Evolutionary conservation across 2,888 invertebrate genomes (phyloP).

Genomic region (Philereme transversata): DNA sequence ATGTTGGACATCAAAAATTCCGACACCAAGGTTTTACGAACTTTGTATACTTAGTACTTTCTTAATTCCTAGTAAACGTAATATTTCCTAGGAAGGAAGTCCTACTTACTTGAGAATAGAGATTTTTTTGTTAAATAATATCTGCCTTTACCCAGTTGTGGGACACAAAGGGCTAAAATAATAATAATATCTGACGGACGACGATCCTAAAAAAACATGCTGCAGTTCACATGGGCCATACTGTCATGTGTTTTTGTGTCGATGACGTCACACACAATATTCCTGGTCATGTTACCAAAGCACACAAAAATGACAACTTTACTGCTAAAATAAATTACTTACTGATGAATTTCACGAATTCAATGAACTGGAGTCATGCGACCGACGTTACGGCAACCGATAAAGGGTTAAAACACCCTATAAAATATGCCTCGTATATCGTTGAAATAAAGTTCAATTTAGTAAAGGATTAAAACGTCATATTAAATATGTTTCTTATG

Average conservation of each 20-base stretch:
- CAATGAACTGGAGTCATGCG: slow-evolving; percentile 25
- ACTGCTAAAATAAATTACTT: slow-evolving; percentile 6
- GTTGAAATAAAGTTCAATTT: slow-evolving; percentile 12
- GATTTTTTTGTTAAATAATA: too few relatives aligned
- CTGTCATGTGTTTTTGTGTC: background rate
- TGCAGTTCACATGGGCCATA: too few relatives aligned
- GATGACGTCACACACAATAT: slow-evolving; percentile 1
- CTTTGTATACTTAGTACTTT: too few relatives aligned
- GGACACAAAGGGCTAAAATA: too few relatives aligned
- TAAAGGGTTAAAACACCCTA: slow-evolving; percentile 11
- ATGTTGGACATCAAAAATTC: too few relatives aligned
- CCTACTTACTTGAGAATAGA: too few relatives aligned
- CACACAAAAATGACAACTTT: background rate
- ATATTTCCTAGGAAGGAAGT: too few relatives aligned
- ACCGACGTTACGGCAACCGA: slow-evolving; percentile 22
- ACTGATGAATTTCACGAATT: slow-evolving; percentile 21
- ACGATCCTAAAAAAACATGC: too few relatives aligned
- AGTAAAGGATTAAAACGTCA: background rate
- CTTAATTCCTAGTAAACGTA: too few relatives aligned
- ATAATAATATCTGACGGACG: too few relatives aligned
- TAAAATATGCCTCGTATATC: background rate
- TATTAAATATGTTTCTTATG: background rate
- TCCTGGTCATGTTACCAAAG: background rate
- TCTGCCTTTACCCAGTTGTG: too few relatives aligned
- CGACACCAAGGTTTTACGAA: too few relatives aligned